phyloP scores from a whole-genome alignment of 2,888 invertebrate genomes.

The Stenolophus ochropezus region DNA sequence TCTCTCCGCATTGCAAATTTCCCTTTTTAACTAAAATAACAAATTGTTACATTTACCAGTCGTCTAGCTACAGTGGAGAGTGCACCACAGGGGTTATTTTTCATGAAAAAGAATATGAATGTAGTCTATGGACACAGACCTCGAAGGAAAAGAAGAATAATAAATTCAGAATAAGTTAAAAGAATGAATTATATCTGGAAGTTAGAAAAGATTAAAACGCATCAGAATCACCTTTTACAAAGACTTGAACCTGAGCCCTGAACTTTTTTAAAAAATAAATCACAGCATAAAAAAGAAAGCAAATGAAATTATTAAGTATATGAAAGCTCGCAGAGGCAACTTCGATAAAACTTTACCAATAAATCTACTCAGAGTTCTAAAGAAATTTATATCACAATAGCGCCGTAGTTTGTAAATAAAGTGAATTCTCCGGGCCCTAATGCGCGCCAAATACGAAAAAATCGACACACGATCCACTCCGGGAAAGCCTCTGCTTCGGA shows the following conservation, averaged over 20 bases:
- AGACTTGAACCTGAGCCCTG: neutral
- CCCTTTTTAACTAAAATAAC: neutral
- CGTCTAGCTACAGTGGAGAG: too few species aligned
- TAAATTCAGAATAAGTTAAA: neutral
- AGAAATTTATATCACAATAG: conserved; percentile 55
- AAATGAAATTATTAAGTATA: conserved; percentile 58
- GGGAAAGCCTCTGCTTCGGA: neutral
- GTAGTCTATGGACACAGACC: too few species aligned
- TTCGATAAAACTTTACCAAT: conserved; percentile 51
- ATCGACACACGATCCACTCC: neutral
- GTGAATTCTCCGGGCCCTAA: conserved; percentile 1
- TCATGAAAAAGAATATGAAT: too few species aligned
- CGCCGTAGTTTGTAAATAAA: conserved; percentile 34
- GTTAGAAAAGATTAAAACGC: neutral
- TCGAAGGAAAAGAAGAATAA: too few species aligned
- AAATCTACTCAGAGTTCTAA: conserved; percentile 43
- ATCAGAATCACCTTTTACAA: neutral
- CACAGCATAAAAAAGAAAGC: conserved; percentile 43
- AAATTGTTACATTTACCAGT: too few species aligned
- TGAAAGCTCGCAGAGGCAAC: conserved; percentile 43
- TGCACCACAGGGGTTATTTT: too few species aligned
- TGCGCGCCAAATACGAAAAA: conserved; percentile 16
- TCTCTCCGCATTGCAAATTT: neutral
- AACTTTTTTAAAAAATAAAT: conserved; percentile 52
- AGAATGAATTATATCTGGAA: neutral